These are phyloP conservation scores for Mythimna ferrago DNA, from an alignment of 2,888 invertebrate species.

Conservation along the genomic window DNA sequence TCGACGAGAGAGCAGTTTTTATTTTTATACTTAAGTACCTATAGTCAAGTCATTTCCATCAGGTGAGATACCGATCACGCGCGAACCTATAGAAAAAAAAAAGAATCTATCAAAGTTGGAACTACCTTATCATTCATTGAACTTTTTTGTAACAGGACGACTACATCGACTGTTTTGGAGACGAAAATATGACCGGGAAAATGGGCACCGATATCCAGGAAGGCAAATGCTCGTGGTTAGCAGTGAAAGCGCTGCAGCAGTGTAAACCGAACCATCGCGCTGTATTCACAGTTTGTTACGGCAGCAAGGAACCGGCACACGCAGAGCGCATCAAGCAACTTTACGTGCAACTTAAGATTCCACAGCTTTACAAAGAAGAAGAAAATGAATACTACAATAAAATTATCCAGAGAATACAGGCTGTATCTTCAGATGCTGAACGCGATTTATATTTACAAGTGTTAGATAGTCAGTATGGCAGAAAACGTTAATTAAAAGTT, in stretches of 20 bases:
- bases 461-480: slow-evolving; percentile 93
- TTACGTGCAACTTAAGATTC: slow-evolving; percentile 92
- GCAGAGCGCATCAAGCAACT: slow-evolving; percentile 85
- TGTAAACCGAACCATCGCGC: slow-evolving; percentile 92
- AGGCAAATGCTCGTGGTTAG: slow-evolving; percentile 98
- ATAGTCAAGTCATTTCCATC: too few relatives aligned
- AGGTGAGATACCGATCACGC: too few relatives aligned
- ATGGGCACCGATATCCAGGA: slow-evolving; percentile 97
- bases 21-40: too few relatives aligned
- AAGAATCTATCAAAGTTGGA: too few relatives aligned
- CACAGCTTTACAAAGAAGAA: slow-evolving; percentile 92
- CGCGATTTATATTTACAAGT: slow-evolving; percentile 94
- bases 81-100: too few relatives aligned
- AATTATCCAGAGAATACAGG: slow-evolving; percentile 83
- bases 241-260: slow-evolving; percentile 94
- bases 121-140: not conserved
- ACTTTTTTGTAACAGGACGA: slow-evolving; percentile 91
- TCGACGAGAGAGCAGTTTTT: too few relatives aligned
- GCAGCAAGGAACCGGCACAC: slow-evolving; percentile 92
- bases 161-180: slow-evolving; percentile 96
- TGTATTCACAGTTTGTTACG: slow-evolving; percentile 93
- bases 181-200: slow-evolving; percentile 96
- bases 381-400: slow-evolving; percentile 94
- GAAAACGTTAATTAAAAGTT: slow-evolving; percentile 54
- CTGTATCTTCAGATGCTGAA: slow-evolving; percentile 74